Percentiles rank a stretch among this genome's conserved stretches.
phyloP scores from a whole-genome alignment of 1,140 invertebrate genomes.

The Patella vulgata region DNA sequence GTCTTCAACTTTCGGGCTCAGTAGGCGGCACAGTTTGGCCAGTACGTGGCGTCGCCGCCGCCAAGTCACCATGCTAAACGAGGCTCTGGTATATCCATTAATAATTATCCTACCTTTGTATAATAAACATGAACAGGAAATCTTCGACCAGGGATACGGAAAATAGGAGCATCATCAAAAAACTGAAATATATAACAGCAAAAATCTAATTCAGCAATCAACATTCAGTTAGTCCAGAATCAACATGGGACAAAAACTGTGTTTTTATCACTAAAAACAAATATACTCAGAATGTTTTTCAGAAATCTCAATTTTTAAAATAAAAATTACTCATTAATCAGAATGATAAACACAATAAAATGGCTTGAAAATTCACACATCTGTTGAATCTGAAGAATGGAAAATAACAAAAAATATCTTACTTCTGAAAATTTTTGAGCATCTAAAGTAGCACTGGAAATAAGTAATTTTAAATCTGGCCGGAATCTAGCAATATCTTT shows the following conservation, averaged over 20 bases:
- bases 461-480: slow-evolving; percentile 93
- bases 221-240: not conserved
- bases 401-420: slow-evolving; percentile 7
- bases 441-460: slow-evolving; percentile 98
- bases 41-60: too few species aligned
- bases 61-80: too few species aligned
- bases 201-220: not conserved
- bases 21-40: too few species aligned
- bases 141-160: slow-evolving; percentile 89
- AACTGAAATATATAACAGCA: slow-evolving; percentile 73
- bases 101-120: slow-evolving; percentile 76
- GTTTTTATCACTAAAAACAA: not conserved
- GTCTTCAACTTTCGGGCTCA: too few species aligned
- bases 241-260: slow-evolving; percentile 2
- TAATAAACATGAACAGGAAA: slow-evolving; percentile 97
- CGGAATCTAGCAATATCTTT: slow-evolving; percentile 97
- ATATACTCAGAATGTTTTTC: too few species aligned
- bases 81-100: too few species aligned
- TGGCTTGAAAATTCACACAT: too few species aligned
- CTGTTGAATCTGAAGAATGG: too few species aligned
- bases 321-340: too few species aligned
- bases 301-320: too few species aligned
- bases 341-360: too few species aligned
- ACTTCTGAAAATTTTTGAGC: slow-evolving; percentile 95
- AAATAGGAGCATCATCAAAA: slow-evolving; percentile 98